Evolutionary conservation across 2,113 vertebrate species (phyloP), one percentile per base, ranked within the genome.

Genomic region (Clinocottus analis): DNA sequence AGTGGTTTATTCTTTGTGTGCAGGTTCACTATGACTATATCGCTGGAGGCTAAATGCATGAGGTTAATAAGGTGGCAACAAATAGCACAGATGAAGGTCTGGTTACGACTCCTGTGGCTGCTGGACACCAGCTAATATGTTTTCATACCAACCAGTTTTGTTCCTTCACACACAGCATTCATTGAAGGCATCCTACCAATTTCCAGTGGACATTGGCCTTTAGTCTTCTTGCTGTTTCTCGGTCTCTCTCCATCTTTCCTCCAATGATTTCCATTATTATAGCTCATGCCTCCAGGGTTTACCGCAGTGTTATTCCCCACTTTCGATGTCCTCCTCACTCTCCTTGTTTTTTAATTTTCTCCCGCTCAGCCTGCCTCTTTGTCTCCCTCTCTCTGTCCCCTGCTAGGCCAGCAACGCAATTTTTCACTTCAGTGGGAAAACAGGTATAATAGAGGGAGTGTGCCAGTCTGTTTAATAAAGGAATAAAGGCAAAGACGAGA

Each of bases 351-450:
- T 85, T 81, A 64, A 67, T 83, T 88, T 85, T 85, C 74, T 77
- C 66, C 17, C 78, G 77, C 65, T 68, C 58, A 83, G 62, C 72
- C 64, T 47, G 70, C 53, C 56, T 71, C 77, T 88, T 72, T 87
- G 63, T 84, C 79, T 79, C 80, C 47, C 45, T 65, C 73, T 64
- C 68, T 85, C 73, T 70, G 63, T 75, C 82, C 82, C 60, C 64
- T 61, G 63, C 83, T 33, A 76, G 67, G 79, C 82, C 77, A 79
- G 85, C 88, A 67, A 78, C 61, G 85, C 86, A 85, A 87, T 92
- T 90, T 91, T 91, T 88, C 84, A 90, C 89, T 83, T 89, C 75
- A 83, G 74, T 86, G 74, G 71, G 70, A 79, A 86, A 89, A 84
- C 75, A 55, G 86, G 86, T 91, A 88, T 86, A 85, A 91, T 82